phyloP scores from a whole-genome alignment of 2,113 vertebrate genomes.

The Condylura cristata region DNA sequence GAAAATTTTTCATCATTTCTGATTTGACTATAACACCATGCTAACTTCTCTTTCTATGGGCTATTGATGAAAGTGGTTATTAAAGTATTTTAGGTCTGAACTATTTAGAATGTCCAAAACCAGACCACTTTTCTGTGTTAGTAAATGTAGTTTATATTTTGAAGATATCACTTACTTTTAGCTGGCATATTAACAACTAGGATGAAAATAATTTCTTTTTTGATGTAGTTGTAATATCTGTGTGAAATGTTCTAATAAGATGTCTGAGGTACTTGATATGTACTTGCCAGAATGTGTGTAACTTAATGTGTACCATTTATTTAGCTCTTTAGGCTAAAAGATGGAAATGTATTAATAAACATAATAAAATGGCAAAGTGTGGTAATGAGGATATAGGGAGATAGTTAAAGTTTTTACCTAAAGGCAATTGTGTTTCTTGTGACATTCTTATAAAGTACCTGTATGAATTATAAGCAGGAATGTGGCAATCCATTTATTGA shows the following conservation, averaged over 20 bases:
- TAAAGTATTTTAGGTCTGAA: background rate
- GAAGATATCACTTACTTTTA: slow-evolving; percentile 32
- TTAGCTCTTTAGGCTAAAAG: background rate
- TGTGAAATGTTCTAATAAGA: background rate
- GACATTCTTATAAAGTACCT: background rate
- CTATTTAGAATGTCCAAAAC: slow-evolving; percentile 10
- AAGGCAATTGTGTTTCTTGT: background rate
- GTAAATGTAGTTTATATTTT: slow-evolving; percentile 31
- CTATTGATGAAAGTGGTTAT: background rate
- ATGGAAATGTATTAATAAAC: background rate
- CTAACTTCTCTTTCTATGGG: background rate
- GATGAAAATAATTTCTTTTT: background rate
- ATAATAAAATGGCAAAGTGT: background rate
- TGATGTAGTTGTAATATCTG: background rate
- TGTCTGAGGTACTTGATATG: background rate
- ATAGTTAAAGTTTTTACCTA: background rate
- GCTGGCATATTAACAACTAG: background rate
- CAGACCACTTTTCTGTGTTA: slow-evolving; percentile 22
- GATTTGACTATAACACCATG: background rate
- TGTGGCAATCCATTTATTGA: background rate
- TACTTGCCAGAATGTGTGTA: background rate
- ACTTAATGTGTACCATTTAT: background rate
- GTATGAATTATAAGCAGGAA: background rate
- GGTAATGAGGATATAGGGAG: background rate
- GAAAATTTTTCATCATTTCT: background rate